Conservation (phyloP, 1,140 invertebrate species). For the Protaetia brevitarsis region DNA sequence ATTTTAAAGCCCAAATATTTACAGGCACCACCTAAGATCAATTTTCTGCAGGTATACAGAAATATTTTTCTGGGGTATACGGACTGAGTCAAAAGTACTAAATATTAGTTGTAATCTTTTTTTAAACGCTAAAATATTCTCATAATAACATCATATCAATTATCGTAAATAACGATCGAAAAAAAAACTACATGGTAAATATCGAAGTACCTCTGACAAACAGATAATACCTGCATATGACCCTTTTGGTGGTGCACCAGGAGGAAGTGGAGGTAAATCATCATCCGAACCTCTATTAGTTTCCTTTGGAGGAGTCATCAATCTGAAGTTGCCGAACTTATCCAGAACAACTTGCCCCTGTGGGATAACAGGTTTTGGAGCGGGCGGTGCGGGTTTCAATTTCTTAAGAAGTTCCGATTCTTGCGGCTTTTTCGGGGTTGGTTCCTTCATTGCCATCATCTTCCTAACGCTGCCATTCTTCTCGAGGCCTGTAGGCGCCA, state of each 20-base stretch:
- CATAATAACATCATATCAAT: conserved; percentile 21
- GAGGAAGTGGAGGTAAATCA: conserved; percentile 32
- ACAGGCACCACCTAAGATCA: conserved; percentile 24
- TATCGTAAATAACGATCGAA: background rate
- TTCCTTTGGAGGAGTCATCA: conserved; percentile 53
- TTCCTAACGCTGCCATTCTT: conserved; percentile 57
- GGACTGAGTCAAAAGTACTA: too few species aligned
- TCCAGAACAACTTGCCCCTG: conserved; percentile 57
- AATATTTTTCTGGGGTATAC: background rate
- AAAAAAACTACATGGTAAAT: background rate
- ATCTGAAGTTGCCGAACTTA: conserved; percentile 64
- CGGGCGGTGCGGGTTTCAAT: conserved; percentile 27
- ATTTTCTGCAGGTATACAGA: conserved; percentile 24
- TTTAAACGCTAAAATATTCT: too few species aligned
- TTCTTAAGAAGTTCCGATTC: conserved; percentile 30
- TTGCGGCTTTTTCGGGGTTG: conserved; percentile 46
- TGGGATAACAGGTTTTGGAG: conserved; percentile 41
- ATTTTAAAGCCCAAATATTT: background rate
- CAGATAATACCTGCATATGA: conserved; percentile 41
- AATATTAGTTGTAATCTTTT: too few species aligned
- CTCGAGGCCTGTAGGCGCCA: conserved; percentile 44
- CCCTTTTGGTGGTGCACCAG: conserved; percentile 40
- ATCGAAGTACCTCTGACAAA: conserved; percentile 8
- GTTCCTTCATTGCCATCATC: conserved; percentile 58
- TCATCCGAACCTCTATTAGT: conserved; percentile 39